These are phyloP conservation scores for Linyphia triangularis DNA, from an alignment of 2,888 invertebrate species.

Conservation along the genomic window DNA sequence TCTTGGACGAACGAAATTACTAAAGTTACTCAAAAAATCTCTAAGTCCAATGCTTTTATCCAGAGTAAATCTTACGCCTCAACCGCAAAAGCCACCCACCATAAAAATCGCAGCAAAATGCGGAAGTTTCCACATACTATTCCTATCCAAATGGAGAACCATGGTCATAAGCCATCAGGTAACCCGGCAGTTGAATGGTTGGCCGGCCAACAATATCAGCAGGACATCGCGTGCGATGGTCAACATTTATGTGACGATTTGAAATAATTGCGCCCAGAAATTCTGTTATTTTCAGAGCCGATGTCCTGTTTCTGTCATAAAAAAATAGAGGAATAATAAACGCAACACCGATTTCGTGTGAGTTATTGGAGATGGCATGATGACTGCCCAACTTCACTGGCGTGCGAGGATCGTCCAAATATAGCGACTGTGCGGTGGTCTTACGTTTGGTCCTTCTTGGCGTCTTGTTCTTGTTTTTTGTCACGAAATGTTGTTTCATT, in stretches of 20 bases:
- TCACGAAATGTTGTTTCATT: neutral
- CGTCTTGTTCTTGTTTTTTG: neutral
- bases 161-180: neutral
- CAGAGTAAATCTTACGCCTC: neutral
- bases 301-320: constrained; percentile 42
- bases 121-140: constrained; percentile 16
- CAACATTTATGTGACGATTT: constrained; percentile 11
- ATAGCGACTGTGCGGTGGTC: neutral
- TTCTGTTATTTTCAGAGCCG: constrained; percentile 45
- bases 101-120: constrained; percentile 11
- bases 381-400: neutral
- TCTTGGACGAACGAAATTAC: no score
- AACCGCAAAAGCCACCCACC: constrained; percentile 23
- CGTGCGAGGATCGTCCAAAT: constrained; percentile 14
- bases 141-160: neutral
- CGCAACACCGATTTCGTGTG: neutral
- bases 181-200: constrained; percentile 39
- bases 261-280: constrained; percentile 26
- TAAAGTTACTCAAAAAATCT: no score
- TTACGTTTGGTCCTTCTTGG: neutral
- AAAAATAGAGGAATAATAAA: neutral
- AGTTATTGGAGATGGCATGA: neutral
- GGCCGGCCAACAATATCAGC: constrained; percentile 36
- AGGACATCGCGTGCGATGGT: constrained; percentile 18
- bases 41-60: no score